Evolutionary conservation across 2,797 vertebrate genomes (phyloP).

Genomic region (Triplophysa bombifrons): DNA sequence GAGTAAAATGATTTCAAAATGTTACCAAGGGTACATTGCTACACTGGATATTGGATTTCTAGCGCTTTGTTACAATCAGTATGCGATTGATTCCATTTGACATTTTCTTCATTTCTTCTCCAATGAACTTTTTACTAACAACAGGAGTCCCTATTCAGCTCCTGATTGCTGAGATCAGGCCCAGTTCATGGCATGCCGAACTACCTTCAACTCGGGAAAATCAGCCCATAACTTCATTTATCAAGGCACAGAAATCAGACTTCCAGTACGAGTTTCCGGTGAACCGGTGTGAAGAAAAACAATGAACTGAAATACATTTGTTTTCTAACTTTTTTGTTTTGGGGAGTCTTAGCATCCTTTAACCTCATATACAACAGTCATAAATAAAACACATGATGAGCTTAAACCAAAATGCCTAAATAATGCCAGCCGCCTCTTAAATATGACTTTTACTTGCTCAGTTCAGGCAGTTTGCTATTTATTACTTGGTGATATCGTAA

Average conservation of each 20-base stretch:
- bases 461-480: conserved; percentile 40
- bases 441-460: neutral
- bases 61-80: conserved; percentile 50
- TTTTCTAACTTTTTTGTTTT: too few relatives aligned
- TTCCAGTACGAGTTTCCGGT: neutral
- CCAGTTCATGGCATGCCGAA: conserved; percentile 34
- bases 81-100: conserved; percentile 45
- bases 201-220: conserved; percentile 22
- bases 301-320: too few relatives aligned
- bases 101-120: conserved; percentile 29
- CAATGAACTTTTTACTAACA: conserved; percentile 48
- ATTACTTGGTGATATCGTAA: conserved; percentile 28
- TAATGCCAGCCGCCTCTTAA: neutral
- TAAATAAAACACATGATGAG: neutral
- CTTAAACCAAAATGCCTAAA: neutral
- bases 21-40: neutral
- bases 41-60: conserved; percentile 13
- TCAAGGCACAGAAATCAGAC: conserved; percentile 7
- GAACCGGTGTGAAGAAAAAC: too few relatives aligned
- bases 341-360: too few relatives aligned
- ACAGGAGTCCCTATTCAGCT: conserved; percentile 49
- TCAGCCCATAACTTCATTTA: conserved; percentile 14
- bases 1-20: too few relatives aligned
- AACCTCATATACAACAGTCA: too few relatives aligned
- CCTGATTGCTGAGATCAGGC: conserved; percentile 55